phyloP scores from a whole-genome alignment of 2,888 invertebrate genomes.

The Euproctis similis region DNA sequence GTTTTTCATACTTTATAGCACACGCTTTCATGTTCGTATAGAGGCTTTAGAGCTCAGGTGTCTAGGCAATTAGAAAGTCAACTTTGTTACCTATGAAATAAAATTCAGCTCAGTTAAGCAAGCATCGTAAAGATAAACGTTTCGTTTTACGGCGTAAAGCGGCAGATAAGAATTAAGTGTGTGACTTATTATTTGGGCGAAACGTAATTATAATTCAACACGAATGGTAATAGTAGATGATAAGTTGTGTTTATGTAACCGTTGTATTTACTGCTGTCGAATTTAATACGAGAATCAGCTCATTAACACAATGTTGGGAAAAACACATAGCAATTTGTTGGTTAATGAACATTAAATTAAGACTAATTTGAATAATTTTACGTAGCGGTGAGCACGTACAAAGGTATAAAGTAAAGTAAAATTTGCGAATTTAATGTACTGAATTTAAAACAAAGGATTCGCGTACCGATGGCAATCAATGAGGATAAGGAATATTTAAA shows the following conservation, averaged over 20 bases:
- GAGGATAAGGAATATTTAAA: constrained; percentile 11
- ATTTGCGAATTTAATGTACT: constrained; percentile 38
- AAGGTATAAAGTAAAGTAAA: constrained; percentile 44
- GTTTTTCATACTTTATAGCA: constrained; percentile 39
- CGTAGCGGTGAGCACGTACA: constrained; percentile 63
- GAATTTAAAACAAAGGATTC: background rate
- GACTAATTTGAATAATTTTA: constrained; percentile 66
- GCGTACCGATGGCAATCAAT: constrained; percentile 10
- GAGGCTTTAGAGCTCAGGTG: constrained; percentile 8
- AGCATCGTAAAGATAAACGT: constrained; percentile 23
- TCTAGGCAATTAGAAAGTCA: constrained; percentile 10
- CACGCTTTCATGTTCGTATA: too few relatives aligned
- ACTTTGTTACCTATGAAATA: constrained; percentile 6
- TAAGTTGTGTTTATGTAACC: constrained; percentile 58
- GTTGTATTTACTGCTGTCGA: constrained; percentile 51
- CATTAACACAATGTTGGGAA: constrained; percentile 53
- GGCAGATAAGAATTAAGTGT: constrained; percentile 26
- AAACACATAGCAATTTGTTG: constrained; percentile 57
- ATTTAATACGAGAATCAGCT: constrained; percentile 57
- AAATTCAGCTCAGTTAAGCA: constrained; percentile 14
- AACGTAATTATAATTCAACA: constrained; percentile 42
- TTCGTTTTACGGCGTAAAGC: constrained; percentile 19
- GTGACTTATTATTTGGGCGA: constrained; percentile 25
- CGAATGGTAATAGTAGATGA: constrained; percentile 46
- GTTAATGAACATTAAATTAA: constrained; percentile 61